These are phyloP conservation scores for Anas bahamensis DNA, from an alignment of 2,797 vertebrate species.

Conservation along the genomic window DNA sequence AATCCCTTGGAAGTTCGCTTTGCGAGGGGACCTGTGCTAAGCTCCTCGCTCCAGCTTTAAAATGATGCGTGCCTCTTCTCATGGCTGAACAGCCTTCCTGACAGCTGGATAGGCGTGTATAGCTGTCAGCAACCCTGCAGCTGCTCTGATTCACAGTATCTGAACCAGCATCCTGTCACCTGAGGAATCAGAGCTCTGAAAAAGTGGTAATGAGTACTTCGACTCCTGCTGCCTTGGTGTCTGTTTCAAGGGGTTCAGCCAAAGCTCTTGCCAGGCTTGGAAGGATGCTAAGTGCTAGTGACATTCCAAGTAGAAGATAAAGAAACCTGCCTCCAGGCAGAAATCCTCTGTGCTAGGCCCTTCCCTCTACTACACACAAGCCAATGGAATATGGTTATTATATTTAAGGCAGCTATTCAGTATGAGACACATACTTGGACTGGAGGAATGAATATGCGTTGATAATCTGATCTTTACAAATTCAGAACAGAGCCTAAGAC, in stretches of 20 bases:
- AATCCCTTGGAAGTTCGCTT: background rate
- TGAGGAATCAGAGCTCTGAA: background rate
- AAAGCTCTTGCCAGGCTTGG: background rate
- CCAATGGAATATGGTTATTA: background rate
- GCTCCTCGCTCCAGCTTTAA: background rate
- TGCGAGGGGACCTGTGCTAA: background rate
- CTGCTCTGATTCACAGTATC: background rate
- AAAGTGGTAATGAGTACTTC: background rate
- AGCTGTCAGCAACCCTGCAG: background rate
- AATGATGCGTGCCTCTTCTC: background rate
- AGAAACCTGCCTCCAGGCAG: conserved; percentile 13
- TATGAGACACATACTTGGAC: conserved; percentile 1
- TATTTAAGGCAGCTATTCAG: conserved; percentile 1
- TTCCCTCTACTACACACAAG: background rate
- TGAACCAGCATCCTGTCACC: background rate
- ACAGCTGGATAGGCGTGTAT: background rate
- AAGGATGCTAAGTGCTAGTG: background rate
- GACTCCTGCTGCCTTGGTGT: background rate
- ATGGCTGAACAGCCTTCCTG: background rate
- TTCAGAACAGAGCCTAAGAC: conserved; percentile 48
- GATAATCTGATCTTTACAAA: conserved; percentile 36
- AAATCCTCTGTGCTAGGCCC: background rate
- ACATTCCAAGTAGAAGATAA: conserved; percentile 2
- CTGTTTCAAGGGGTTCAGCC: background rate
- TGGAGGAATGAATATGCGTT: conserved; percentile 22